Conservation (phyloP, 1,140 invertebrate species). For the Pseudoatta argentina region DNA sequence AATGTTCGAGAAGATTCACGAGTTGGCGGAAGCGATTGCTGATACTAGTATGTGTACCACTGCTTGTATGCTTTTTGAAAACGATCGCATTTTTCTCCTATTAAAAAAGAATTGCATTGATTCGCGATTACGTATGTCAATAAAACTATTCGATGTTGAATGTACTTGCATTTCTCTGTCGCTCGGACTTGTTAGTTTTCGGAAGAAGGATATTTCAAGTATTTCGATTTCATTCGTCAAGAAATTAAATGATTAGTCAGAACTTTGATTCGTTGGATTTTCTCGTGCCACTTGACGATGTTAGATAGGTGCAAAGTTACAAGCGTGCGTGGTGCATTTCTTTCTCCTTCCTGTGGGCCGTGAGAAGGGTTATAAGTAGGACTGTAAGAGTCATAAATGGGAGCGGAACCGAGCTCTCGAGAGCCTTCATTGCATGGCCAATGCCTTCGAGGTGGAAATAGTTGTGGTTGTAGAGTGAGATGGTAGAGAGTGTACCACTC, state of each 20-base stretch:
- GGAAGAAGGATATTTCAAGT: conserved; percentile 1
- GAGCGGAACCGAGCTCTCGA: conserved; percentile 66
- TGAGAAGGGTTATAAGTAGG: conserved; percentile 67
- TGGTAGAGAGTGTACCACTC: conserved; percentile 24
- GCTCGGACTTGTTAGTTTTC: background rate
- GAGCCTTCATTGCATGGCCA: conserved; percentile 63
- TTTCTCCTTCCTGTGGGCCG: conserved; percentile 31
- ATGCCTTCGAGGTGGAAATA: conserved; percentile 41
- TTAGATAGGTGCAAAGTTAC: conserved; percentile 35
- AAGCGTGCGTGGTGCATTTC: conserved; percentile 48
- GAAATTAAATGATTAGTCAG: conserved; percentile 6
- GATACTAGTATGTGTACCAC: background rate
- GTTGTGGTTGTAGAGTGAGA: conserved; percentile 32
- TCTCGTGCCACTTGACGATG: background rate
- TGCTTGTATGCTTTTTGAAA: background rate
- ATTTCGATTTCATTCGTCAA: background rate
- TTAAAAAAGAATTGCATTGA: background rate
- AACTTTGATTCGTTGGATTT: background rate
- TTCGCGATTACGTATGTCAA: background rate
- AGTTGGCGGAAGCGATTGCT: conserved; percentile 18
- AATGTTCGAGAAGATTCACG: conserved; percentile 25
- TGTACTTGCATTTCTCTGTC: background rate
- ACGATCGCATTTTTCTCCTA: background rate
- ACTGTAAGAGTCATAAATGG: conserved; percentile 69
- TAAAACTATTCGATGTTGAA: background rate